Percentiles rank a stretch among this genome's conserved stretches.
These are phyloP conservation scores for Melanchra persicariae DNA, from an alignment of 2,888 invertebrate genomes.

Conservation along the genomic window DNA sequence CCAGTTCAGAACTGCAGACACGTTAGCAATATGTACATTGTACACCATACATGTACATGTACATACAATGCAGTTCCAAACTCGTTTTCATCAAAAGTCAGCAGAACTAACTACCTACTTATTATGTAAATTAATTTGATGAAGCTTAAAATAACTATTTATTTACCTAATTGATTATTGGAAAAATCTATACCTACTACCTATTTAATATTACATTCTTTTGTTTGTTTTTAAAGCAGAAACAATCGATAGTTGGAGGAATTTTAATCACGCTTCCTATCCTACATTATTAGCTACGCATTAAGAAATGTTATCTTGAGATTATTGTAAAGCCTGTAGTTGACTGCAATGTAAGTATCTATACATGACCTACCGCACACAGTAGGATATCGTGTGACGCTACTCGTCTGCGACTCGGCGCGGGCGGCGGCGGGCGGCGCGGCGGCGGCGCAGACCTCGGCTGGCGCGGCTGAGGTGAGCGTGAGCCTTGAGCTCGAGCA, in stretches of 20 bases:
- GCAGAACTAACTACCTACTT: not conserved
- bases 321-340: conserved; percentile 37
- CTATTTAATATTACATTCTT: too few relatives aligned
- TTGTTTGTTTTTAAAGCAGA: too few relatives aligned
- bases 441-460: conserved; percentile 53
- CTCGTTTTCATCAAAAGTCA: not conserved
- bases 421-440: conserved; percentile 53
- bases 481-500: conserved; percentile 8
- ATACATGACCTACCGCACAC: conserved; percentile 65
- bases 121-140: not conserved
- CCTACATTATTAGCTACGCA: not conserved
- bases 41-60: not conserved
- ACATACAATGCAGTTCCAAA: conserved; percentile 5
- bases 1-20: not conserved
- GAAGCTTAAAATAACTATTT: not conserved
- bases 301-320: conserved; percentile 43
- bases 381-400: conserved; percentile 23
- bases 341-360: conserved; percentile 36
- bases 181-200: conserved; percentile 10
- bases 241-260: not conserved
- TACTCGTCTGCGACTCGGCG: conserved; percentile 30
- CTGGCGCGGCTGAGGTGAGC: conserved; percentile 40
- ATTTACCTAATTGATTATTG: not conserved
- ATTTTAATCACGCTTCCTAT: not conserved
- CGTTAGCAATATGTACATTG: not conserved